phyloP scores from a whole-genome alignment of 92 coral and sea anemone genomes.

The Zoanthus sociatus region DNA sequence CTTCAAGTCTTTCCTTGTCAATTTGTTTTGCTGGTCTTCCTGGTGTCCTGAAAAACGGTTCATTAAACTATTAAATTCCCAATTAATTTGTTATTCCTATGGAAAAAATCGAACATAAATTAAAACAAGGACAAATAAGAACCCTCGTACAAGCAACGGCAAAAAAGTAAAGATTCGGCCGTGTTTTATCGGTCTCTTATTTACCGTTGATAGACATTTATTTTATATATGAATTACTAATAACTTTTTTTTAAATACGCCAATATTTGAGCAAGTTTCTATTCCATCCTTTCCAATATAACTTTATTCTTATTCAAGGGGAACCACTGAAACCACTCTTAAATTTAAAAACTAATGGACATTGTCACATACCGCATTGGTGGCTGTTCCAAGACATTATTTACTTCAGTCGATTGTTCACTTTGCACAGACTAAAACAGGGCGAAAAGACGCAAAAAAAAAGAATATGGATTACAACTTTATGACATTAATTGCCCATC shows the following conservation, averaged over 20 bases:
- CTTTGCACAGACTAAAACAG: background rate
- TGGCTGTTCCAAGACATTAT: background rate
- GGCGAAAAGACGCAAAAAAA: background rate
- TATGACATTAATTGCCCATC: too few species aligned
- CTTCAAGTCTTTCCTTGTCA: too few species aligned
- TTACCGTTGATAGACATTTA: background rate
- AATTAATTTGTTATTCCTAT: too few species aligned
- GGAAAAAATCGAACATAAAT: too few species aligned
- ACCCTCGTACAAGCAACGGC: background rate
- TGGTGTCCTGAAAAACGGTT: too few species aligned
- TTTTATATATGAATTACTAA: background rate
- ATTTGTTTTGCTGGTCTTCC: too few species aligned
- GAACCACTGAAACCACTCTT: background rate
- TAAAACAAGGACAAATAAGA: background rate
- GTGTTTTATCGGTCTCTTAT: background rate
- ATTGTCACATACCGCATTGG: constrained; percentile 9
- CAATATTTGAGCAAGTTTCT: background rate
- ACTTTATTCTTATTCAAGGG: background rate
- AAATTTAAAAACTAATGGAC: background rate
- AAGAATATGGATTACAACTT: background rate
- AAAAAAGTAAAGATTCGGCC: background rate
- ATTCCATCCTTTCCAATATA: background rate
- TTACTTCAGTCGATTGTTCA: background rate
- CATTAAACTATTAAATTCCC: too few species aligned
- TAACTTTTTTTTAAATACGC: background rate